Evolutionary conservation across 2,797 vertebrate species (phyloP).

Genomic region (Catostomus latipinnis): DNA sequence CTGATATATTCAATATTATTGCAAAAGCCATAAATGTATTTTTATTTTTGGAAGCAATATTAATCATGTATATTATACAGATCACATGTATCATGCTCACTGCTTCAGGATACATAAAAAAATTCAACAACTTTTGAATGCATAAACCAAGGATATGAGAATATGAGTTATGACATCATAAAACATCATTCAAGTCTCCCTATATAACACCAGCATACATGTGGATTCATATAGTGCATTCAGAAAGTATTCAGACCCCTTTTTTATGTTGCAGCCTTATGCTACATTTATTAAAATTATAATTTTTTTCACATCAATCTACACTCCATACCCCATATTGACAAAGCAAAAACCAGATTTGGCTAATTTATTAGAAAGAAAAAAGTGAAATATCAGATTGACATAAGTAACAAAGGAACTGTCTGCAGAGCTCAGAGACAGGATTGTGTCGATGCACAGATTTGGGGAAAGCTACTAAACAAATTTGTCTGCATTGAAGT

Average conservation of each 20-base stretch:
- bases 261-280: no score
- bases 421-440: no score
- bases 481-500: no score
- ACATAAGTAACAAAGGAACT: no score
- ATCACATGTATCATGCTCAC: background rate
- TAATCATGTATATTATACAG: background rate
- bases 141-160: background rate
- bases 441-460: no score
- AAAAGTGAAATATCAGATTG: no score
- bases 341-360: background rate
- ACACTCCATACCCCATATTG: background rate
- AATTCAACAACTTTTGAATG: constrained; percentile 3
- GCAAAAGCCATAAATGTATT: no score
- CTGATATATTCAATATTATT: background rate
- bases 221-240: background rate
- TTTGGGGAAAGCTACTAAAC: no score
- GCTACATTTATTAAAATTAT: no score
- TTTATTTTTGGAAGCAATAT: constrained; percentile 4
- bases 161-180: constrained; percentile 7
- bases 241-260: no score
- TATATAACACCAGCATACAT: background rate
- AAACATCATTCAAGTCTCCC: constrained; percentile 19
- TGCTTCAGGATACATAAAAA: background rate
- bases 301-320: background rate
- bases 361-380: background rate